phyloP scores from a whole-genome alignment of 2,113 vertebrate genomes.

The Periophthalmodon schlosseri region DNA sequence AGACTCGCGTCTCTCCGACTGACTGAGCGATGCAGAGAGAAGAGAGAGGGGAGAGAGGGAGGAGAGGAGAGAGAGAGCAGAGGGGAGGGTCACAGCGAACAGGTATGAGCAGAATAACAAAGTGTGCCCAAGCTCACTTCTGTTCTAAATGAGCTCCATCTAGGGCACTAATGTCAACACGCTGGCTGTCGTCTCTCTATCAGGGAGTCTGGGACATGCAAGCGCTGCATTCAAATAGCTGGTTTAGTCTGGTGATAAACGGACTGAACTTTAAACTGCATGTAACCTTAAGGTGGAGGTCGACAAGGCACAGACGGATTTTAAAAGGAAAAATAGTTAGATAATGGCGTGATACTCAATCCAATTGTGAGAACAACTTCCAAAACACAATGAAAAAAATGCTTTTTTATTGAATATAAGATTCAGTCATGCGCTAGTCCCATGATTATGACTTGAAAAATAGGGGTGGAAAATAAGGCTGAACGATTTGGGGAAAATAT shows the following conservation, averaged over 20 bases:
- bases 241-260: neutral
- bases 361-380: no score
- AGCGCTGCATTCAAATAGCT: slow-evolving; percentile 7
- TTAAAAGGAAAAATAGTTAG: neutral
- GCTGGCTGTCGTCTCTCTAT: slow-evolving; percentile 29
- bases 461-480: no score
- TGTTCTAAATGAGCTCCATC: slow-evolving; percentile 48
- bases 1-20: slow-evolving; percentile 68
- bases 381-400: neutral
- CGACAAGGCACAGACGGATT: neutral
- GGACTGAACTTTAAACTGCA: neutral
- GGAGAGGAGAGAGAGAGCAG: neutral
- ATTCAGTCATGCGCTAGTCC: no score
- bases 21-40: slow-evolving; percentile 66
- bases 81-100: slow-evolving; percentile 14
- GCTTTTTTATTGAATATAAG: no score
- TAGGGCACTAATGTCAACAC: slow-evolving; percentile 44
- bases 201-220: slow-evolving; percentile 23
- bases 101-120: slow-evolving; percentile 75
- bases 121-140: slow-evolving; percentile 35
- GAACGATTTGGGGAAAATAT: no score
- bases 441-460: no score
- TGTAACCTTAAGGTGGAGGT: neutral
- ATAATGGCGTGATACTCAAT: no score
- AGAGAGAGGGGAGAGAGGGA: slow-evolving; percentile 39